These are phyloP conservation scores for Bucorvus abyssinicus DNA, from an alignment of 2,797 vertebrate species.

Conservation along the genomic window DNA sequence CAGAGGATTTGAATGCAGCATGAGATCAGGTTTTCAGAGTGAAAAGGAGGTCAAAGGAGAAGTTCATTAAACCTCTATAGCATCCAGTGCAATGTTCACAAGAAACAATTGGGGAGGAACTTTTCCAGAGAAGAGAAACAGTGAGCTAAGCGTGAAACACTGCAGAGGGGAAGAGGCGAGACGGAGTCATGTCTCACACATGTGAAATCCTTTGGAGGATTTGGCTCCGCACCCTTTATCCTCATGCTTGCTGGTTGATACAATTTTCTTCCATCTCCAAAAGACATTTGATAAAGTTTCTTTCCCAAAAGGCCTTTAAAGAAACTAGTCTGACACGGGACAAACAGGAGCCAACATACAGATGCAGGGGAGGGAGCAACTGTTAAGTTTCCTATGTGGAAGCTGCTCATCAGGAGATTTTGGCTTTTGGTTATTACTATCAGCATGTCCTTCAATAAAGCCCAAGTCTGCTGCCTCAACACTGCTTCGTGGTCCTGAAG, in stretches of 20 bases:
- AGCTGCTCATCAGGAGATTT: neutral
- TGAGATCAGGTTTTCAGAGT: neutral
- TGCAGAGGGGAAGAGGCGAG: neutral
- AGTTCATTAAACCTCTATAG: neutral
- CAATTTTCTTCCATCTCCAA: neutral
- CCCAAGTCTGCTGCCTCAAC: neutral
- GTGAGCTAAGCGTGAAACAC: neutral
- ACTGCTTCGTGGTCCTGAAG: neutral
- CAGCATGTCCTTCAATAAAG: neutral
- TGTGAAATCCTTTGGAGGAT: neutral
- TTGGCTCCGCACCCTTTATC: neutral
- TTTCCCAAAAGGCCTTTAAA: conserved; percentile 14
- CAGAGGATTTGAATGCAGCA: neutral
- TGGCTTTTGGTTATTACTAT: neutral
- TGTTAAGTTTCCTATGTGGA: neutral
- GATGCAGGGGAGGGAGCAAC: neutral
- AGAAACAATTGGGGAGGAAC: neutral
- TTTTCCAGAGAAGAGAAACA: neutral
- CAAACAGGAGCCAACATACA: neutral
- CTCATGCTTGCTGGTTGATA: neutral
- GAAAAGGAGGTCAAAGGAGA: neutral
- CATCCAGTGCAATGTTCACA: accelerated
- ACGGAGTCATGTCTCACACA: neutral
- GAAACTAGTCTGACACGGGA: neutral
- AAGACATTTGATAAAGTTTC: neutral